These are phyloP conservation scores for Cassiopea andromeda DNA, from an alignment of 30 jellyfish, hydroid and myxozoan species.

Conservation along the genomic window DNA sequence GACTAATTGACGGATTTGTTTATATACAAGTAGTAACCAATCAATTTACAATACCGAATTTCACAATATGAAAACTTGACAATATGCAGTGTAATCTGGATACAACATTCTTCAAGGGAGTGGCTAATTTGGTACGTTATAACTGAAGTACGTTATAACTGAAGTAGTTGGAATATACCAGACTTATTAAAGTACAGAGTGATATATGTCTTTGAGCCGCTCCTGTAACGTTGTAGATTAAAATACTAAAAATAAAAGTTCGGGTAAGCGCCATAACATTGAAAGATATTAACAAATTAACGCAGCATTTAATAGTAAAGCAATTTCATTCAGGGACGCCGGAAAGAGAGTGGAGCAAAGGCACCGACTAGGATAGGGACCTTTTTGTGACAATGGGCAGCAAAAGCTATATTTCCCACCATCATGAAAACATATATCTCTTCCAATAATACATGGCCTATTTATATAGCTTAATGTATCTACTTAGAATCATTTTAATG, in stretches of 20 bases:
- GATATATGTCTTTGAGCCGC: not conserved
- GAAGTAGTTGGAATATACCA: not conserved
- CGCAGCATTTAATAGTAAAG: not conserved
- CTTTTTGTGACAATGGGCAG: not conserved
- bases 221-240: not conserved
- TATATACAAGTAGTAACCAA: no score
- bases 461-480: not conserved
- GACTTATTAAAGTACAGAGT: not conserved
- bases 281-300: not conserved
- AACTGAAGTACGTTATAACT: not conserved
- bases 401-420: not conserved
- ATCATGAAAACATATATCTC: not conserved
- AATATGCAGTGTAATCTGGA: not conserved
- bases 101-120: not conserved
- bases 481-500: not conserved
- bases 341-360: not conserved
- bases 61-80: no score
- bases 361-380: not conserved
- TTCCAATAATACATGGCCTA: not conserved
- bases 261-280: not conserved
- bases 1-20: no score
- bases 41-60: no score
- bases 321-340: not conserved
- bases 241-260: not conserved
- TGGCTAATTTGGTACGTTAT: not conserved